Percentiles rank a stretch among this genome's conserved stretches.
Conservation (phyloP, 2,797 vertebrate genomes). For the Gila robusta region DNA sequence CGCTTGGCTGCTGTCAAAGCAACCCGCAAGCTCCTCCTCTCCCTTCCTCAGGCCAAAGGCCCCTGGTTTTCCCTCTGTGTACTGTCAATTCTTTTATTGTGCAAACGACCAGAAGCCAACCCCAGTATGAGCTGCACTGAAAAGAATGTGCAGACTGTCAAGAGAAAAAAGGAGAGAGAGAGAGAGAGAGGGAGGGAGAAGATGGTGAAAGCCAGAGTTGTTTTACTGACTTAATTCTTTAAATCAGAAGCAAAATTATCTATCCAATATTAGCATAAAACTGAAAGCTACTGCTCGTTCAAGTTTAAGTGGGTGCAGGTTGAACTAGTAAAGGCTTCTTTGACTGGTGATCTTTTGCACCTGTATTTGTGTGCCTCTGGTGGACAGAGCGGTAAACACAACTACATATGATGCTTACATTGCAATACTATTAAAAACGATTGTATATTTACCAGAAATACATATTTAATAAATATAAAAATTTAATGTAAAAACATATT, state of each 20-base stretch:
- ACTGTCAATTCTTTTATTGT: constrained; percentile 54
- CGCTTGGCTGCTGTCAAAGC: constrained; percentile 50
- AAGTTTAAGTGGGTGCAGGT: constrained; percentile 1
- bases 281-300: background rate
- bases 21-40: constrained; percentile 14
- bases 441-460: background rate
- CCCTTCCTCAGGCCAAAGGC: constrained; percentile 32
- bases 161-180: background rate
- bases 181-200: background rate
- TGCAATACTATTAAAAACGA: background rate
- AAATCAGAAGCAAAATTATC: constrained; percentile 7
- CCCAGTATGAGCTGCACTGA: constrained; percentile 36
- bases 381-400: constrained; percentile 21
- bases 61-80: constrained; percentile 38
- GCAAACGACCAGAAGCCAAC: constrained; percentile 55
- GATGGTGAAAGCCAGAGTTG: background rate
- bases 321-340: background rate
- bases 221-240: constrained; percentile 5
- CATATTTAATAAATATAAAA: background rate
- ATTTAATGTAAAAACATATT: background rate
- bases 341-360: constrained; percentile 23
- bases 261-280: background rate
- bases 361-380: constrained; percentile 40
- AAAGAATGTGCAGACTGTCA: constrained; percentile 37
- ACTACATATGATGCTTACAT: background rate